A percentile compares a stretch with the other conserved stretches of the same genome.
These are phyloP conservation scores for Germaria angustata DNA, from an alignment of 2,888 invertebrate genomes.

Conservation along the genomic window DNA sequence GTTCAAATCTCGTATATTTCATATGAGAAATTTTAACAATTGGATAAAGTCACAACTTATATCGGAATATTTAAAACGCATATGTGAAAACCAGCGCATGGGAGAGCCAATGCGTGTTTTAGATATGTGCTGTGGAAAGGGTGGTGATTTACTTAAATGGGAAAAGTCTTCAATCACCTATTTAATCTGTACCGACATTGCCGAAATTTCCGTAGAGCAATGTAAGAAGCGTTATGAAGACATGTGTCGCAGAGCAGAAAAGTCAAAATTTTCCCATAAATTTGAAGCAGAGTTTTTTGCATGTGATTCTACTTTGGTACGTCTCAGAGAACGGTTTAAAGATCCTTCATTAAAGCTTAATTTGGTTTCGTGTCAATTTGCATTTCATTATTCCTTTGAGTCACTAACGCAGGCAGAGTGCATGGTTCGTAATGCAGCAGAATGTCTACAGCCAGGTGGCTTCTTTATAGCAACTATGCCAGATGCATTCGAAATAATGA, in stretches of 20 bases:
- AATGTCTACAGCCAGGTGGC: conserved; percentile 93
- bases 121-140: conserved; percentile 99
- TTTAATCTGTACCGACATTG: conserved; percentile 95
- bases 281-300: conserved; percentile 94
- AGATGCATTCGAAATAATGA: conserved; percentile 94
- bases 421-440: conserved; percentile 95
- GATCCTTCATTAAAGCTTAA: conserved; percentile 91
- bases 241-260: conserved; percentile 80
- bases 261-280: conserved; percentile 79
- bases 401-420: conserved; percentile 92
- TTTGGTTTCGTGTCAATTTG: conserved; percentile 98
- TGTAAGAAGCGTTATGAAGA: conserved; percentile 91
- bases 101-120: conserved; percentile 87
- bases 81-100: conserved; percentile 83
- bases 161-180: conserved; percentile 89
- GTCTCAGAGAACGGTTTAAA: conserved; percentile 87
- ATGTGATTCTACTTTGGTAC: conserved; percentile 94
- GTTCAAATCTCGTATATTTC: conserved; percentile 93
- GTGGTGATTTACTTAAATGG: conserved; percentile 99
- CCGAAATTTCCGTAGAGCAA: conserved; percentile 94
- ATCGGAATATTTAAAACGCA: conserved; percentile 87
- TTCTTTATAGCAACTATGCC: conserved; percentile 98
- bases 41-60: conserved; percentile 99
- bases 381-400: conserved; percentile 98
- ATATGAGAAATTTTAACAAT: conserved; percentile 98